Evolutionary conservation across 1,140 invertebrate species (phyloP), one percentile per base, ranked within the genome.

Genomic region (Macrocentrus cingulum): DNA sequence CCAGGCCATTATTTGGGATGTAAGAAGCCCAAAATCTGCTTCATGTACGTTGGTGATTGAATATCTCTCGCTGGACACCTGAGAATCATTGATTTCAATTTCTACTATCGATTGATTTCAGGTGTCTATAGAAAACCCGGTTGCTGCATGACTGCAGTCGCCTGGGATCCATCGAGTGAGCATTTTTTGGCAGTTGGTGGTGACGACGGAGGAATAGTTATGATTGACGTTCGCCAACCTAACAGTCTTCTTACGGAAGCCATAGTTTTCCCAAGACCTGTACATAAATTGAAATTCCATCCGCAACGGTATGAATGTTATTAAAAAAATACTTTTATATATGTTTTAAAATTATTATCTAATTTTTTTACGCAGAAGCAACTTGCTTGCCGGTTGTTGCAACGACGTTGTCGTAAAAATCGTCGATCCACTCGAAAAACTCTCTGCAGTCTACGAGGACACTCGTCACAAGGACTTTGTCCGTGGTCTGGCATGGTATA

Each of bases 1-100:
- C 15, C 69, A 76, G 45, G 67, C 68, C 4, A 41, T 75, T 39
- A 15, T 78, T 1, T 80, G 77, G 77, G 77, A 79, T 46, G 59
- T 67, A 6, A 68, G 75, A 55, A 65, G 70, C 46, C 0, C 60
- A 8, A 70, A 66, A 59, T 75, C 70, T 34, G 76, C 74, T 1
- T 60, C 61, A 19, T 58, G 77, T 77, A 65, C 18, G 48, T 29
- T 29, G 4, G 9, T 9, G 9, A 3, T 39, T n/a, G 36, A 15
- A n/a, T 39, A 39, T 39, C 15, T 15, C 18, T 19, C 16, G 18
- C 18, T 45, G 7, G 3, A 19, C n/a, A 1, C 1, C 2, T 44
- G 4, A 18, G 41, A 44, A 18, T 44, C 37, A 13, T 18, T 7
- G 11, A 8, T 44, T 44, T 44, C 8, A 19, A 2, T 19, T 8